These are phyloP conservation scores for Tolypeutes matacus DNA, from an alignment of 2,797 vertebrate species.

Conservation along the genomic window DNA sequence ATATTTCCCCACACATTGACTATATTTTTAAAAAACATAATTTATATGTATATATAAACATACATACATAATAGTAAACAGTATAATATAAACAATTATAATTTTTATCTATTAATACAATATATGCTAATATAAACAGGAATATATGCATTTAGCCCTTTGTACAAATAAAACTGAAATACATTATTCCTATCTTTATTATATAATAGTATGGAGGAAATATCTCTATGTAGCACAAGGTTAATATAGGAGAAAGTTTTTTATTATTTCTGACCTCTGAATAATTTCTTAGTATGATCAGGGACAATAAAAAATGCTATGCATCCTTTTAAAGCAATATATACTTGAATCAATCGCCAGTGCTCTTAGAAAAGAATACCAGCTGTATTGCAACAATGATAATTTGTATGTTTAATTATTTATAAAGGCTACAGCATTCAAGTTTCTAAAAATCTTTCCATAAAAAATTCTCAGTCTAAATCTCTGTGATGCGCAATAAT, in stretches of 20 bases:
- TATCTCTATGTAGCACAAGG: neutral
- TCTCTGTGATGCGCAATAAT: slow-evolving; percentile 83
- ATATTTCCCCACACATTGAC: neutral
- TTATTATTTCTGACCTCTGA: slow-evolving; percentile 61
- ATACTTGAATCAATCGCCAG: slow-evolving; percentile 66
- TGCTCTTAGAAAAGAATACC: slow-evolving; percentile 81
- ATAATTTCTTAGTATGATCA: slow-evolving; percentile 61
- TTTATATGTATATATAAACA: too few relatives aligned
- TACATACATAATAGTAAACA: neutral
- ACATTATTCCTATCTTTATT: neutral
- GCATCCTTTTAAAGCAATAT: slow-evolving; percentile 76
- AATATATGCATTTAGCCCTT: neutral
- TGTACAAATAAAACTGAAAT: neutral
- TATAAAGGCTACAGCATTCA: slow-evolving; percentile 74
- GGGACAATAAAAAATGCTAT: slow-evolving; percentile 46
- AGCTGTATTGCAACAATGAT: slow-evolving; percentile 80
- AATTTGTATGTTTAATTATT: slow-evolving; percentile 89
- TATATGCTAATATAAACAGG: neutral
- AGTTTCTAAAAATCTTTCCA: slow-evolving; percentile 84
- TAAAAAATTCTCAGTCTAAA: slow-evolving; percentile 82
- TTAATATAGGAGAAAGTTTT: slow-evolving; percentile 30
- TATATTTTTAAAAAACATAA: slow-evolving; percentile 21
- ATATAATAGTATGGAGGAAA: neutral
- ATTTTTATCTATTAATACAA: neutral
- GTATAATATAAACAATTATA: neutral